Evolutionary conservation across 2,888 invertebrate species (phyloP).

Genomic region (Hydraecia micacea): DNA sequence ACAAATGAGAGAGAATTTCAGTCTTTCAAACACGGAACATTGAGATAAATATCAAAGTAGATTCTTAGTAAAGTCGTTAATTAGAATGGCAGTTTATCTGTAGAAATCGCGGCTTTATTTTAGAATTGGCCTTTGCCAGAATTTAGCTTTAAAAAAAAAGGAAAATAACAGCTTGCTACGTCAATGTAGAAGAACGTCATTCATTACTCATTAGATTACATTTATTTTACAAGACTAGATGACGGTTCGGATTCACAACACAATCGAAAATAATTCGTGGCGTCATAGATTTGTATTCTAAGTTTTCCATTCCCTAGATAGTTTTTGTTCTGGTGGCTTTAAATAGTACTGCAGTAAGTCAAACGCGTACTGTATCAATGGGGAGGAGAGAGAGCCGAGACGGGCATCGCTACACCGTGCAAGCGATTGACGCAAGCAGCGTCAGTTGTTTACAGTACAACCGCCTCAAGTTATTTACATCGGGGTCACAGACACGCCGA

Average conservation of each 20-base stretch:
- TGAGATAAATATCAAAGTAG: conserved; percentile 44
- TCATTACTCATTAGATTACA: conserved; percentile 1
- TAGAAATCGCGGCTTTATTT: conserved; percentile 25
- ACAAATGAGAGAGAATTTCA: conserved; percentile 35
- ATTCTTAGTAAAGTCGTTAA: conserved; percentile 33
- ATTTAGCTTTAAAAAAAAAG: conserved; percentile 2
- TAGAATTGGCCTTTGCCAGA: not conserved
- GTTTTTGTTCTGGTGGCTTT: conserved; percentile 71
- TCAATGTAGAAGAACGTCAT: conserved; percentile 32
- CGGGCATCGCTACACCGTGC: conserved; percentile 68
- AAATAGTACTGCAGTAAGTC: conserved; percentile 77
- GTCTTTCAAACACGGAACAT: conserved; percentile 24
- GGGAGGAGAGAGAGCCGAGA: conserved; percentile 64
- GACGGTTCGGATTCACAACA: conserved; percentile 58
- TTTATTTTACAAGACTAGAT: conserved; percentile 30
- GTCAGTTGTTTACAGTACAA: conserved; percentile 88
- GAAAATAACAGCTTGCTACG: conserved; percentile 18
- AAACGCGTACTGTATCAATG: conserved; percentile 79
- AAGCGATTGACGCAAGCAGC: conserved; percentile 87
- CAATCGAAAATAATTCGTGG: conserved; percentile 58
- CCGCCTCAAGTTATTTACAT: conserved; percentile 89
- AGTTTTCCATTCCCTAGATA: conserved; percentile 69
- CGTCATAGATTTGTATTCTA: conserved; percentile 68
- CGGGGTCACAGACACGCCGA: conserved; percentile 90
- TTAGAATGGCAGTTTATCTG: conserved; percentile 33